Conservation (phyloP, 2,113 vertebrate genomes). For the Eretmochelys imbricata region DNA sequence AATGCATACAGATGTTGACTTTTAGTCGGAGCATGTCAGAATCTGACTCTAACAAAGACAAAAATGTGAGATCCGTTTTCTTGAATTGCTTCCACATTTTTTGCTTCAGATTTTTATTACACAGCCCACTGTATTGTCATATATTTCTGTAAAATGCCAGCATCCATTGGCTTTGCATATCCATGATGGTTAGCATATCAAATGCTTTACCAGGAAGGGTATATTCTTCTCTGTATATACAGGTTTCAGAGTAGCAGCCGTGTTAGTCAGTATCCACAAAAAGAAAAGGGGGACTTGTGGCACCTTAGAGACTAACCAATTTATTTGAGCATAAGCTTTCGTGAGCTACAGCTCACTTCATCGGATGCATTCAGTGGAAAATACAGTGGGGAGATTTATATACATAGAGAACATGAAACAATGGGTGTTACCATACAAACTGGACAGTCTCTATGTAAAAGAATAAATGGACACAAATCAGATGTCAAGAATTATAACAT, state of each 20-base stretch:
- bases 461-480: too few relatives aligned
- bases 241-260: not conserved
- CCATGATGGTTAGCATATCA: constrained; percentile 77
- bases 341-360: too few relatives aligned
- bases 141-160: constrained; percentile 87
- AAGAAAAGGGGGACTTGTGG: too few relatives aligned
- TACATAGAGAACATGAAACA: too few relatives aligned
- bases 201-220: constrained; percentile 42
- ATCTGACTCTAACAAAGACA: constrained; percentile 81
- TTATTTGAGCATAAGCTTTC: too few relatives aligned
- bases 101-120: constrained; percentile 83
- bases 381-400: too few relatives aligned
- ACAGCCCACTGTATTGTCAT: constrained; percentile 80
- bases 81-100: constrained; percentile 85
- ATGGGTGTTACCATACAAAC: too few relatives aligned
- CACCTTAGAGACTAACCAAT: too few relatives aligned
- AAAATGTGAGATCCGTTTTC: constrained; percentile 85
- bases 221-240: constrained; percentile 19
- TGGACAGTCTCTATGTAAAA: too few relatives aligned
- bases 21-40: constrained; percentile 85
- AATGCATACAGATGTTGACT: constrained; percentile 85
- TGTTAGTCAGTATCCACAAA: too few relatives aligned
- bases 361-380: too few relatives aligned
- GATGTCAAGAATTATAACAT: too few relatives aligned
- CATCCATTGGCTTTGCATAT: constrained; percentile 74